A percentile compares a stretch with the other conserved stretches of the same genome.
These are phyloP conservation scores for Heteronetta atricapilla DNA, from an alignment of 2,113 vertebrate genomes.

Conservation along the genomic window DNA sequence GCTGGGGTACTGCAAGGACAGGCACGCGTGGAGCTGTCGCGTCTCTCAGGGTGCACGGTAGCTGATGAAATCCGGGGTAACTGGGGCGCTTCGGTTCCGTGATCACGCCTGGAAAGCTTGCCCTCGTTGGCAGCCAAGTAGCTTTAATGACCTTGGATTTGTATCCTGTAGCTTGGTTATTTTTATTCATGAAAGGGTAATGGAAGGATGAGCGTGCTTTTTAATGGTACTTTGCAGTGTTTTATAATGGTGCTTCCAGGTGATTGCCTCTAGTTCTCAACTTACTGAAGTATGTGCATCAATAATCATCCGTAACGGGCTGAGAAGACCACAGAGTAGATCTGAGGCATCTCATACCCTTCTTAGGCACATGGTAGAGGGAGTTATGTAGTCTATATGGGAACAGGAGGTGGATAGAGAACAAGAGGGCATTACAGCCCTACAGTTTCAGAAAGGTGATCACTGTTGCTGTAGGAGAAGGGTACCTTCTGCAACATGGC, in stretches of 20 bases:
- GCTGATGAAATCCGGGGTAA: background rate
- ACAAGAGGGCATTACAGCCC: background rate
- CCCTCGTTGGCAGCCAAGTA: background rate
- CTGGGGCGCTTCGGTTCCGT: background rate
- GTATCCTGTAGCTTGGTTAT: background rate
- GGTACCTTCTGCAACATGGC: background rate
- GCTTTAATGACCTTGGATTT: background rate
- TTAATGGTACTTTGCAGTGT: background rate
- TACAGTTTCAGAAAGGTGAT: background rate
- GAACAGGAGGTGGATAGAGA: background rate
- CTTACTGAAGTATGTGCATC: background rate
- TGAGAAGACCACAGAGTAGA: background rate
- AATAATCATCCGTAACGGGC: background rate
- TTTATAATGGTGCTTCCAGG: background rate
- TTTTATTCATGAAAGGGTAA: slow-evolving; percentile 11
- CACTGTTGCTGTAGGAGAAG: background rate
- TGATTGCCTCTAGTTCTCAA: slow-evolving; percentile 5
- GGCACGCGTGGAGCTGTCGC: accelerated
- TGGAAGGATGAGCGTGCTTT: background rate
- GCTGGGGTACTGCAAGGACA: background rate
- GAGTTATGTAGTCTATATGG: background rate
- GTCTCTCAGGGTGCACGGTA: background rate
- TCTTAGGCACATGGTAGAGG: background rate
- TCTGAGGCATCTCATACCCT: background rate
- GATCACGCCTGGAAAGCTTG: background rate